These are phyloP conservation scores for Aurelia sp. DNA, from an alignment of 30 jellyfish, hydroid and myxozoan species.

Conservation along the genomic window DNA sequence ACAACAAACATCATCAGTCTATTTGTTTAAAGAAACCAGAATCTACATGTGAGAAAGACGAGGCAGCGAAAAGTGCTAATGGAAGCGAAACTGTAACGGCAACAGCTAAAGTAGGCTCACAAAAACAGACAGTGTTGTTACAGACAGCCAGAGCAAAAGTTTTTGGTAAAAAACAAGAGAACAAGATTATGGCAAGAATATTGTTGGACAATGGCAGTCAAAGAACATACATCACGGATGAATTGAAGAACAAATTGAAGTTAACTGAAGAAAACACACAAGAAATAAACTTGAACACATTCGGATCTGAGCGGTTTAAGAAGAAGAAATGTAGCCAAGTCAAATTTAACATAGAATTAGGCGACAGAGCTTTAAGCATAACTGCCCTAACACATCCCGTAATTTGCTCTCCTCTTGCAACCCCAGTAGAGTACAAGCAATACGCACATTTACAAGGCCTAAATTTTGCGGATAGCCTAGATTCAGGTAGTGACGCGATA, in stretches of 20 bases:
- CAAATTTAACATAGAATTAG: slow-evolving; percentile 26
- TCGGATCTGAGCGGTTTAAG: slow-evolving; percentile 37
- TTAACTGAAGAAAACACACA: slow-evolving; percentile 17
- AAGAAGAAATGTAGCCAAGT: slow-evolving; percentile 35
- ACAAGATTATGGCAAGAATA: background rate
- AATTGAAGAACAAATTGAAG: slow-evolving; percentile 20
- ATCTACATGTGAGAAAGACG: background rate
- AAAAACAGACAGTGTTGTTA: background rate
- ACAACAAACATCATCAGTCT: background rate
- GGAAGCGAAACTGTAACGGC: slow-evolving; percentile 28
- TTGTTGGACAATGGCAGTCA: slow-evolving; percentile 71
- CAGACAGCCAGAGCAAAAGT: slow-evolving; percentile 47
- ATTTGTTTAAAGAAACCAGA: slow-evolving; percentile 1
- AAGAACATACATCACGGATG: slow-evolving; percentile 46
- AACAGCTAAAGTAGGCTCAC: slow-evolving; percentile 9
- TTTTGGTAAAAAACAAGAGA: background rate
- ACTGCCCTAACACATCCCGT: background rate
- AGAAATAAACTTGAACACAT: slow-evolving; percentile 36
- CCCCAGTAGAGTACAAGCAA: background rate
- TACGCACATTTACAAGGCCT: slow-evolving; percentile 28
- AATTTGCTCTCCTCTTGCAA: slow-evolving; percentile 9
- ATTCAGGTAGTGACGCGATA: background rate
- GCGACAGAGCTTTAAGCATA: background rate
- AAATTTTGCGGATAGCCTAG: slow-evolving; percentile 3
- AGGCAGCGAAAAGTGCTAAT: background rate